Evolutionary conservation across 1,140 invertebrate species (phyloP).

Genomic region (Achroia grisella): DNA sequence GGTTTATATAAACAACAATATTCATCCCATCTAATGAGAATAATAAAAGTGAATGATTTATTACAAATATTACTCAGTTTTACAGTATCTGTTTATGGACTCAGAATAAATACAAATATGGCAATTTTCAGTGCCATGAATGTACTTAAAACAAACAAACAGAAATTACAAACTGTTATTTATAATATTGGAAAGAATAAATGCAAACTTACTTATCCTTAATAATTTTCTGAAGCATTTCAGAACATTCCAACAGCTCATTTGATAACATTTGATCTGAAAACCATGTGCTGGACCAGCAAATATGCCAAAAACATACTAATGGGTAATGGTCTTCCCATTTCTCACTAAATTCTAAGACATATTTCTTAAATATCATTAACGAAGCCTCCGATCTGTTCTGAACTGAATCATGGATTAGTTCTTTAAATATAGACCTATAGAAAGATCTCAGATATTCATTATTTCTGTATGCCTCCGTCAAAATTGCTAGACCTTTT

Average conservation of each 20-base stretch:
- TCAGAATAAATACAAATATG: too few relatives aligned
- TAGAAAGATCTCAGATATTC: slow-evolving; percentile 42
- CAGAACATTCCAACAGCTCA: slow-evolving; percentile 45
- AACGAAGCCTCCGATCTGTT: slow-evolving; percentile 59
- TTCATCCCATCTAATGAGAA: too few relatives aligned
- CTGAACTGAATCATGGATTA: slow-evolving; percentile 54
- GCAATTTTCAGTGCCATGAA: too few relatives aligned
- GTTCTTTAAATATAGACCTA: slow-evolving; percentile 53
- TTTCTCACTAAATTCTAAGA: slow-evolving; percentile 42
- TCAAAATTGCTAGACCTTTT: slow-evolving; percentile 48
- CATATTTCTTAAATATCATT: slow-evolving; percentile 60
- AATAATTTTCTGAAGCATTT: slow-evolving; percentile 38
- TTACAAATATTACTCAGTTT: too few relatives aligned
- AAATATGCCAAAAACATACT: slow-evolving; percentile 60
- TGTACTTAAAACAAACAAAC: background rate
- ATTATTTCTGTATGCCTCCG: slow-evolving; percentile 39
- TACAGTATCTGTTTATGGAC: too few relatives aligned
- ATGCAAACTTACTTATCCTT: slow-evolving; percentile 46
- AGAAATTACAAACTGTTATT: slow-evolving; percentile 1
- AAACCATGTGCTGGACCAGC: slow-evolving; percentile 61
- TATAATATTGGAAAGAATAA: slow-evolving; percentile 1
- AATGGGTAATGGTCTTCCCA: slow-evolving; percentile 54
- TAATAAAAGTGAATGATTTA: too few relatives aligned
- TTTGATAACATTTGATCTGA: slow-evolving; percentile 57
- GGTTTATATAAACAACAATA: too few relatives aligned